Conservation (phyloP, 2,113 vertebrate species). For the Hippocampus abdominalis region DNA sequence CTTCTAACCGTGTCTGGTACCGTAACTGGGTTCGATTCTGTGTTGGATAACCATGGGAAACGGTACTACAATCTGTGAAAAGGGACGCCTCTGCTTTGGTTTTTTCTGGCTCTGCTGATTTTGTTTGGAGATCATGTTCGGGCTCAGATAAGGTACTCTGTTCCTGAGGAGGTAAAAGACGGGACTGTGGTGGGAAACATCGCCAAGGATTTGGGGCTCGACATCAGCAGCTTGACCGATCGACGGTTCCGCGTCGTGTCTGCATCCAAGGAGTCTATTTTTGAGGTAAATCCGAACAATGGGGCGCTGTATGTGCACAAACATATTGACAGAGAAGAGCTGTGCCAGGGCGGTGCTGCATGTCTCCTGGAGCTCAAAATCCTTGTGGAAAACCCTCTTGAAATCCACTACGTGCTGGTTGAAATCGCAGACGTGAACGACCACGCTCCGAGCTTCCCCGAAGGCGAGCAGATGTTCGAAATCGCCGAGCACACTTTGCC, state of each 20-base stretch:
- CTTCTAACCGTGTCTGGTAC: background rate
- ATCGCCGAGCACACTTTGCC: slow-evolving; percentile 47
- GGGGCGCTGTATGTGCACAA: slow-evolving; percentile 64
- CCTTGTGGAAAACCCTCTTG: slow-evolving; percentile 63
- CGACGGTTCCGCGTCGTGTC: slow-evolving; percentile 63
- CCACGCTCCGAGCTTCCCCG: slow-evolving; percentile 51
- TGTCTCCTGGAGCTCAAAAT: slow-evolving; percentile 63
- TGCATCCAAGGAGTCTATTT: slow-evolving; percentile 28
- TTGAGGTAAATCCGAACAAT: slow-evolving; percentile 63
- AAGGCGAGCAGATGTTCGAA: slow-evolving; percentile 48
- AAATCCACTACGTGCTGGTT: slow-evolving; percentile 61
- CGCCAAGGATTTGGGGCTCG: slow-evolving; percentile 67
- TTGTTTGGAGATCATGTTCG: slow-evolving; percentile 2
- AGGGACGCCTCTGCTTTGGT: background rate
- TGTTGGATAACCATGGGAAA: background rate
- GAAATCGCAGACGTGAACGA: slow-evolving; percentile 69
- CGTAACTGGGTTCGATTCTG: too few relatives aligned
- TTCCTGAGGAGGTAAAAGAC: slow-evolving; percentile 58
- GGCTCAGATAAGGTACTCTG: slow-evolving; percentile 58
- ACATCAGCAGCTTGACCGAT: slow-evolving; percentile 35
- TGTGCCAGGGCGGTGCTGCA: slow-evolving; percentile 34
- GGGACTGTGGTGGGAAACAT: slow-evolving; percentile 67
- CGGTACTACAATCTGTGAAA: background rate
- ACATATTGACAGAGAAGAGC: slow-evolving; percentile 61
- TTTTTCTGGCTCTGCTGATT: background rate